A percentile compares a stretch with the other conserved stretches of the same genome.
Conservation (phyloP, 2,888 invertebrate species). For the Rhagium mordax region DNA sequence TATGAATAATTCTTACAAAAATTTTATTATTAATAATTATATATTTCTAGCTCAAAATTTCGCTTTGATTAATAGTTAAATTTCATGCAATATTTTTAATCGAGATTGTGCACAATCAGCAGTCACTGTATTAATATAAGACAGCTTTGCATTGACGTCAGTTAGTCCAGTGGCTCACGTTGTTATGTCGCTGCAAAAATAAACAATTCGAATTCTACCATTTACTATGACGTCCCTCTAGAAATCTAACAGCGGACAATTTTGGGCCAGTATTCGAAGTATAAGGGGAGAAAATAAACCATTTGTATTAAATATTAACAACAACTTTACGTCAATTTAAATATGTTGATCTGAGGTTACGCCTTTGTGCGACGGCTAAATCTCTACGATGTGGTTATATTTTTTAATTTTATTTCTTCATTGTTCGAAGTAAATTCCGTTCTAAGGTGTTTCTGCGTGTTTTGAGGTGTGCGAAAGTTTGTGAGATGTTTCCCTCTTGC, state of each 20-base stretch:
- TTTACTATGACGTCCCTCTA: neutral
- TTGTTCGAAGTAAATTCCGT: neutral
- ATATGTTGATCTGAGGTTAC: neutral
- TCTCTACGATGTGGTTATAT: neutral
- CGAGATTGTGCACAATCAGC: neutral
- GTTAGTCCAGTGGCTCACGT: constrained; percentile 60
- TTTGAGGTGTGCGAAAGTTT: neutral
- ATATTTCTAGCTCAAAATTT: too few species aligned
- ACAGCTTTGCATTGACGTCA: constrained; percentile 61
- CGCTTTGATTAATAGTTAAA: neutral
- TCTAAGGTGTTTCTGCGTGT: neutral
- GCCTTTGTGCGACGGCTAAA: neutral
- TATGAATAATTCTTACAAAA: too few species aligned
- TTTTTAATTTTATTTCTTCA: neutral
- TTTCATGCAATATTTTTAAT: neutral
- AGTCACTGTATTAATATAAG: constrained; percentile 30
- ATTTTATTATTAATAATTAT: too few species aligned
- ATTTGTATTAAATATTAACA: neutral
- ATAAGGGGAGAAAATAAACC: neutral
- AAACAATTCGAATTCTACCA: neutral
- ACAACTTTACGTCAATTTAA: neutral
- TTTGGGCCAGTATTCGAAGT: neutral
- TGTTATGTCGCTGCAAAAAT: constrained; percentile 29
- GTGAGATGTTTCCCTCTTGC: neutral
- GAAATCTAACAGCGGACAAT: neutral